A percentile compares a stretch with the other conserved stretches of the same genome.
These are phyloP conservation scores for Karalla daura DNA, from an alignment of 2,797 vertebrate genomes.

Conservation along the genomic window DNA sequence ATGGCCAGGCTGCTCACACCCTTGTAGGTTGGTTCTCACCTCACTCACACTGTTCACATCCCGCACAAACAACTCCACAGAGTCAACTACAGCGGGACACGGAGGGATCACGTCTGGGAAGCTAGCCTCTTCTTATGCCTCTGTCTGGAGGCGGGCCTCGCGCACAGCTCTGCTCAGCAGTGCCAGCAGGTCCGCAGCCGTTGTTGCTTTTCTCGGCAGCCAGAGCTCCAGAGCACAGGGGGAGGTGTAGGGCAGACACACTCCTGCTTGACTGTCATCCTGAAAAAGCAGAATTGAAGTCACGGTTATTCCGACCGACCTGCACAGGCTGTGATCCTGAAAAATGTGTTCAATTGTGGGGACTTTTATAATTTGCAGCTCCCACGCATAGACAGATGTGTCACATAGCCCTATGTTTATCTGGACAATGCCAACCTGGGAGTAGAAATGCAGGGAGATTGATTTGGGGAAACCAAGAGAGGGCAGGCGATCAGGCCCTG, in stretches of 20 bases:
- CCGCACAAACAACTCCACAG: background rate
- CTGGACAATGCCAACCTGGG: slow-evolving; percentile 58
- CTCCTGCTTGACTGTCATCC: background rate
- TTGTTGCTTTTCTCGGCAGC: slow-evolving; percentile 57
- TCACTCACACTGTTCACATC: background rate
- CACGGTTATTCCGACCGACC: too few species aligned
- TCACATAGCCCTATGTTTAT: background rate
- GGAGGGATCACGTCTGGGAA: background rate
- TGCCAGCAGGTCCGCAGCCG: slow-evolving; percentile 45
- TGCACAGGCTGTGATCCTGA: too few species aligned
- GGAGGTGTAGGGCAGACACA: slow-evolving; percentile 59
- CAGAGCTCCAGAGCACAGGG: slow-evolving; percentile 67
- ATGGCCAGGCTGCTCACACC: too few species aligned
- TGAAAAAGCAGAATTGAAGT: background rate
- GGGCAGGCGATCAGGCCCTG: slow-evolving; percentile 67
- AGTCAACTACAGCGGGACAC: background rate
- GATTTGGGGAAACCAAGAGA: slow-evolving; percentile 61
- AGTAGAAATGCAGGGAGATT: slow-evolving; percentile 72
- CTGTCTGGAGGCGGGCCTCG: slow-evolving; percentile 15
- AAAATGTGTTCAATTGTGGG: background rate
- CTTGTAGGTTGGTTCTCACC: background rate
- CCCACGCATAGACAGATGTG: background rate
- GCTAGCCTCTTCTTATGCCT: background rate
- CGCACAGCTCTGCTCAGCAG: slow-evolving; percentile 70
- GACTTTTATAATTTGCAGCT: background rate